Percentiles rank a stretch among this genome's conserved stretches.
phyloP scores from a whole-genome alignment of 2,113 vertebrate species.

The Clarias magur region DNA sequence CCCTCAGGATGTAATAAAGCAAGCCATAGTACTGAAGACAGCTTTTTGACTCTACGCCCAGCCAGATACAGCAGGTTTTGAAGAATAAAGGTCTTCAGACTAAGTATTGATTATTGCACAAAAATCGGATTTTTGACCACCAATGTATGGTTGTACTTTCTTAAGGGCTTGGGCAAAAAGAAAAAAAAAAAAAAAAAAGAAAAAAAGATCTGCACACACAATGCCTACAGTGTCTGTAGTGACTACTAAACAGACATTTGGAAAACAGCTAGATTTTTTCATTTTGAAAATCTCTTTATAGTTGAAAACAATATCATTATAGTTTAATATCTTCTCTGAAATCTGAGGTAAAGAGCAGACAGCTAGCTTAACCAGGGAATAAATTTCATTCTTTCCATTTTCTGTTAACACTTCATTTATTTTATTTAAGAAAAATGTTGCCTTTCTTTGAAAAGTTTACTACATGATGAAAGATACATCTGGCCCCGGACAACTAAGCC shows the following conservation, averaged over 20 bases:
- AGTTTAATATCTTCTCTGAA: not conserved
- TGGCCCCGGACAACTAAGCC: not conserved
- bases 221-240: no score
- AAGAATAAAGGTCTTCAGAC: no score
- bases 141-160: not conserved
- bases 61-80: no score
- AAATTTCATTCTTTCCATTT: constrained; percentile 9
- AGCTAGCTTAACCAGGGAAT: not conserved
- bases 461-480: constrained; percentile 9
- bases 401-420: constrained; percentile 28
- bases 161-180: no score
- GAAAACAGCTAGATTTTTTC: not conserved
- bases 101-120: not conserved
- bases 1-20: no score
- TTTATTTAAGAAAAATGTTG: constrained; percentile 19
- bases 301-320: not conserved
- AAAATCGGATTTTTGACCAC: not conserved
- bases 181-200: no score
- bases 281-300: not conserved
- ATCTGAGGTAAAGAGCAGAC: not conserved
- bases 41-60: no score
- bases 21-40: no score
- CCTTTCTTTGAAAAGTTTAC: constrained; percentile 16
- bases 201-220: not conserved
- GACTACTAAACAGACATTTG: not conserved